Base-by-base conservation (phyloP, 2,888 invertebrate species). In the Tiliacea aurago region DNA sequence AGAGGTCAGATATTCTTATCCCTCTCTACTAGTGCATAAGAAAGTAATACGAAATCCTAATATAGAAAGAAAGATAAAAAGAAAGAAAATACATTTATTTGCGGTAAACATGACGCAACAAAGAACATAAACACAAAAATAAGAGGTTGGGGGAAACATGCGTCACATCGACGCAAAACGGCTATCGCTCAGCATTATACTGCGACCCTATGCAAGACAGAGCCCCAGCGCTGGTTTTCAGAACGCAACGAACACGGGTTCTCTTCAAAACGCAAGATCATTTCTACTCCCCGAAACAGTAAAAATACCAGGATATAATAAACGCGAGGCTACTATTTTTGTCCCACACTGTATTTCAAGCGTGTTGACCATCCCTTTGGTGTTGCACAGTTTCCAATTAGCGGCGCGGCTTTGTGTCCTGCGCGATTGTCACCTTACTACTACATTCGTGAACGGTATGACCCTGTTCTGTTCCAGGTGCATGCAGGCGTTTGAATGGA, bases 331-430 rank as follows among this genome's bases (percentile, higher is more conserved):
- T 0, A 51, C 9, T 73, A 43, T 73, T 43, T 2, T 43, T 73
- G 70, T 33, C 70, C n/a, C 2, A n/a, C 28, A 43, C 28, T 91
- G 87, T 83, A 90, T 73, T 80, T 86, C 85, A 84, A 79, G 80
- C 78, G 73, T 86, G 90, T 90, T 93, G 92, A 91, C 91, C 92
- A 88, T 87, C 89, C 88, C 90, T 88, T 89, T 85, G 87, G 87
- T 83, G 85, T 84, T 87, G 87, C 85, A 89, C 90, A 90, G 92
- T 90, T 91, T 91, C 93, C 94, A 94, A 94, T 94, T 94, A 94
- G 93, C 85, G 88, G 81, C 70, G 74, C 78, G 81, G 91, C 91
- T 93, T 93, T 93, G 91, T 91, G 84, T 88, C 89, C 86, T 73
- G 72, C 28, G 65, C 76, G 85, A 86, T 87, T 89, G 90, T 91